A percentile compares a stretch with the other conserved stretches of the same genome.
phyloP scores from a whole-genome alignment of 2,113 vertebrate genomes.

The Dissostichus mawsoni region DNA sequence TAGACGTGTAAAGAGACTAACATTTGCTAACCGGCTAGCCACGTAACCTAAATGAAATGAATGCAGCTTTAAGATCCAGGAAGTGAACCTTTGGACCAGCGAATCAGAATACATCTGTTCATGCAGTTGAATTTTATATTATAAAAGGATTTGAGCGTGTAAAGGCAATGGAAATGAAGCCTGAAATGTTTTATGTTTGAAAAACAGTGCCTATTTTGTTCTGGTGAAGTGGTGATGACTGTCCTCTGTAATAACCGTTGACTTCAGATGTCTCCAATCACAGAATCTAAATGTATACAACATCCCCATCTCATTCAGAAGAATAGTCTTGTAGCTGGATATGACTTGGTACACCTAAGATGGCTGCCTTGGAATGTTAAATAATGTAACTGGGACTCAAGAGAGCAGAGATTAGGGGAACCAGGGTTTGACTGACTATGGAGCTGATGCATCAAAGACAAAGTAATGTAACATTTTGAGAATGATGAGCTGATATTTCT shows the following conservation, averaged over 20 bases:
- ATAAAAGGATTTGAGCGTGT: constrained; percentile 32
- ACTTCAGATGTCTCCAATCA: constrained; percentile 28
- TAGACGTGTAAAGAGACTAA: not conserved
- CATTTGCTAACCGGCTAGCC: not conserved
- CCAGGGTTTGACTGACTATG: not conserved
- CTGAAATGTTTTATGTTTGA: constrained; percentile 48
- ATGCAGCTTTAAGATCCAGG: constrained; percentile 7
- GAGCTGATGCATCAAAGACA: too few species aligned
- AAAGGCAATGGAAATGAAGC: constrained; percentile 22
- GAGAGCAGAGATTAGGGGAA: not conserved
- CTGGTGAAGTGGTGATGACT: constrained; percentile 24
- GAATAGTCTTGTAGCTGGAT: constrained; percentile 17
- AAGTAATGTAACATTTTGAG: too few species aligned
- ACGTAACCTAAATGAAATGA: not conserved
- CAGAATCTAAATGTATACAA: constrained; percentile 9
- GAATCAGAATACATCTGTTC: not conserved
- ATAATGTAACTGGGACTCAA: not conserved
- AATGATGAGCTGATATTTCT: too few species aligned
- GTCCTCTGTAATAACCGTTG: constrained; percentile 44
- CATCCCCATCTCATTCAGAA: constrained; percentile 27
- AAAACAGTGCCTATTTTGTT: constrained; percentile 68
- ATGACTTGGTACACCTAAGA: constrained; percentile 23
- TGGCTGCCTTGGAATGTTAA: constrained; percentile 31
- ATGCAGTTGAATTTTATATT: not conserved
- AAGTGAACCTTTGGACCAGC: not conserved